These are phyloP conservation scores for Caenorhabditis sinica DNA, from an alignment of 2,888 invertebrate genomes.

Conservation along the genomic window DNA sequence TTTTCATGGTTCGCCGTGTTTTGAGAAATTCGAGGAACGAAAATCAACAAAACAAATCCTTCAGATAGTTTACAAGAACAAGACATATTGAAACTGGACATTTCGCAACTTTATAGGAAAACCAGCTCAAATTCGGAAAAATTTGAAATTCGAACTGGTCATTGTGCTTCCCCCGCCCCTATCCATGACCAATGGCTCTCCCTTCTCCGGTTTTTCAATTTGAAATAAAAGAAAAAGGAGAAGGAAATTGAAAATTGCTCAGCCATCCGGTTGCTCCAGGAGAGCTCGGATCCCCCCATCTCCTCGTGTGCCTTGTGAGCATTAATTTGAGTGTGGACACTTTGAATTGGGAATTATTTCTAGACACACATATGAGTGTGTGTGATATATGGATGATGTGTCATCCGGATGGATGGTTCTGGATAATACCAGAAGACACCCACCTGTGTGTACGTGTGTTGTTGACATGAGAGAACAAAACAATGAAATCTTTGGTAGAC, in stretches of 20 bases:
- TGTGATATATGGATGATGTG: slow-evolving; percentile 1
- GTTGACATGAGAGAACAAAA: not conserved
- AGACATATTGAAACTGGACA: not conserved
- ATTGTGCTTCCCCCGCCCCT: too few species aligned
- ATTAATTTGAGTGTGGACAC: slow-evolving; percentile 20
- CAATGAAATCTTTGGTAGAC: slow-evolving; percentile 4
- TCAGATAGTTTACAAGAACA: too few species aligned
- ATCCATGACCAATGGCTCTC: not conserved
- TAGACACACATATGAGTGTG: too few species aligned
- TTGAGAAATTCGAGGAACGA: too few species aligned
- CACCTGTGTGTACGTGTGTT: not conserved
- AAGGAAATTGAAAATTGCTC: slow-evolving; percentile 38
- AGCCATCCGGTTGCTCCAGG: slow-evolving; percentile 21
- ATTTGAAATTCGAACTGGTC: not conserved
- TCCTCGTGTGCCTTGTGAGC: slow-evolving; percentile 23
- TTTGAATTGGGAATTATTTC: slow-evolving; percentile 26
- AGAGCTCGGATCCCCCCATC: not conserved
- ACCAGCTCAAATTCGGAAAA: not conserved
- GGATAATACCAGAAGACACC: slow-evolving; percentile 13
- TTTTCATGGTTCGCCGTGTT: too few species aligned
- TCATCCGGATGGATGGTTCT: slow-evolving; percentile 1
- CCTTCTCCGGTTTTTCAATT: not conserved
- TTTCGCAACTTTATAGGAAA: too few species aligned
- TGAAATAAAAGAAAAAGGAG: not conserved
- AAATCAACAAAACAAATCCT: too few species aligned